phyloP scores from a whole-genome alignment of 2,113 vertebrate species.

The Lophochroa leadbeateri region DNA sequence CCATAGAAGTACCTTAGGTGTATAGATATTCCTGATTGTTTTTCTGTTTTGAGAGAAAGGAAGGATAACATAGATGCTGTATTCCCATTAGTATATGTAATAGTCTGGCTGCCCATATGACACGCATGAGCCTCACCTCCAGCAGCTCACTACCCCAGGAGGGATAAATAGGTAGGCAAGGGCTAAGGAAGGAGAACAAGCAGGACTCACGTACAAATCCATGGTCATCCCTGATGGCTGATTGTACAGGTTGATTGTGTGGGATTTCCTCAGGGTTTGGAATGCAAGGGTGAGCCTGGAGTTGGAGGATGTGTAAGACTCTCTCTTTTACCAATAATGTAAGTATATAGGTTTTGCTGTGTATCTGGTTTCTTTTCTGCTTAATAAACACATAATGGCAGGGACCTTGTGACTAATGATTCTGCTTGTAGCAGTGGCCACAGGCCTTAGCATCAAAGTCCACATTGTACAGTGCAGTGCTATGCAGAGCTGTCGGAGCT shows the following conservation, averaged over 20 bases:
- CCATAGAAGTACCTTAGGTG: not conserved
- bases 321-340: not conserved
- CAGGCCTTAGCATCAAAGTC: not conserved
- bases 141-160: not conserved
- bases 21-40: not conserved
- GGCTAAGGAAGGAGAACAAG: not conserved
- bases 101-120: not conserved
- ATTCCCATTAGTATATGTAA: not conserved
- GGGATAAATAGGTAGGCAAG: not conserved
- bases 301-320: fast-evolving
- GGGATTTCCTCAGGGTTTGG: not conserved
- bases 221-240: not conserved
- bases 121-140: not conserved
- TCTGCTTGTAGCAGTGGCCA: not conserved
- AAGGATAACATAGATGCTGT: not conserved
- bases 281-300: not conserved
- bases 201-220: not conserved
- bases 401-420: not conserved
- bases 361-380: not conserved
- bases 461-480: not conserved
- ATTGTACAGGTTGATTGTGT: not conserved
- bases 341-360: not conserved
- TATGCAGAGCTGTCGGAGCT: not conserved
- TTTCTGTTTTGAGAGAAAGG: not conserved
- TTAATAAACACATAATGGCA: not conserved